Evolutionary conservation across 1,140 invertebrate genomes (phyloP).

Genomic region (Dendroctonus ponderosae): DNA sequence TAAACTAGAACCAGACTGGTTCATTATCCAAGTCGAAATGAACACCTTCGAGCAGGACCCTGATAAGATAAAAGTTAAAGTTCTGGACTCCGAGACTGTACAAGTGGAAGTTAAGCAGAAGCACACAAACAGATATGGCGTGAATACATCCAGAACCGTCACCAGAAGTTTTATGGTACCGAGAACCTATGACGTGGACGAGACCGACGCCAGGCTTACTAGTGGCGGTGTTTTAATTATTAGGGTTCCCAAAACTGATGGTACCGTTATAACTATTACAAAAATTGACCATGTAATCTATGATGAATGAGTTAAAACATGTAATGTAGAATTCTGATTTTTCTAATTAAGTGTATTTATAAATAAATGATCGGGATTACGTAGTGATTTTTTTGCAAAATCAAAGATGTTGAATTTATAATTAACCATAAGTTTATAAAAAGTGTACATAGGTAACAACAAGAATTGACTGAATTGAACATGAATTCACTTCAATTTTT

Average conservation of each 20-base stretch:
- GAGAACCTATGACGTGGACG: constrained; percentile 14
- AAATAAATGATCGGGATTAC: too few species aligned
- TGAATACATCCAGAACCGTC: constrained; percentile 7
- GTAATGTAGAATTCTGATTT: too few species aligned
- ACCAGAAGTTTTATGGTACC: constrained; percentile 21
- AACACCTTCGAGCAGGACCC: constrained; percentile 9
- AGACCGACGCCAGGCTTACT: background rate
- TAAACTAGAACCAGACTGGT: constrained; percentile 12
- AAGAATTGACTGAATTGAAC: too few species aligned
- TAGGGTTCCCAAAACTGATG: background rate
- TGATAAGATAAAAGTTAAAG: constrained; percentile 12
- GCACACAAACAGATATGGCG: constrained; percentile 16
- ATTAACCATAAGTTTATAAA: background rate
- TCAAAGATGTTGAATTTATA: background rate
- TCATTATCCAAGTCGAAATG: constrained; percentile 15
- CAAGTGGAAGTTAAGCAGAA: constrained; percentile 12
- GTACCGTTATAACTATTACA: too few species aligned
- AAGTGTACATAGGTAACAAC: background rate
- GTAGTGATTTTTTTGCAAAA: too few species aligned
- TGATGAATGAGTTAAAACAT: too few species aligned
- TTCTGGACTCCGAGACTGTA: background rate
- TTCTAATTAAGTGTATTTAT: too few species aligned
- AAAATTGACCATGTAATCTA: too few species aligned
- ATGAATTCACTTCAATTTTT: background rate
- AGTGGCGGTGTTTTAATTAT: constrained; percentile 1